These are phyloP conservation scores for Zaprionus lachaisei DNA, from an alignment of 1,140 invertebrate genomes.

Conservation along the genomic window DNA sequence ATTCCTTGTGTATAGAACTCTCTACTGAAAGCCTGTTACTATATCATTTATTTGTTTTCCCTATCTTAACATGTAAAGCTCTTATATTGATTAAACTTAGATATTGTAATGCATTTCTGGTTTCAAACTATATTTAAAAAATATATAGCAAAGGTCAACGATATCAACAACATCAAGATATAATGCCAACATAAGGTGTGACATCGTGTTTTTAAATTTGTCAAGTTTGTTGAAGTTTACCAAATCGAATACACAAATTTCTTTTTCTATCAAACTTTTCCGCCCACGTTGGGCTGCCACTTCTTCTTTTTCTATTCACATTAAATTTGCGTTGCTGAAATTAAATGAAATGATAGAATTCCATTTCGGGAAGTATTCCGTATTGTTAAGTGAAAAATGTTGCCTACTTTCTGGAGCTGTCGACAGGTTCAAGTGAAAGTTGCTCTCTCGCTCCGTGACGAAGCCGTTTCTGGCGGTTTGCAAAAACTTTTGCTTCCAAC, in stretches of 20 bases:
- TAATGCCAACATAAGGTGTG: neutral
- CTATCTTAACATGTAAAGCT: no score
- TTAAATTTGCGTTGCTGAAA: conserved; percentile 1
- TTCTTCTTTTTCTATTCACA: neutral
- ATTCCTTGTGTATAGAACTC: no score
- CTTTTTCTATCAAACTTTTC: no score
- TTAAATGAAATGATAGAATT: neutral
- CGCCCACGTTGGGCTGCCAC: neutral
- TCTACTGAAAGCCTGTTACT: no score
- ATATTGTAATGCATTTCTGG: no score
- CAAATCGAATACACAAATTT: neutral
- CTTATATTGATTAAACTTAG: no score
- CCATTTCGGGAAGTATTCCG: conserved; percentile 5
- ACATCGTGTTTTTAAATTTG: neutral
- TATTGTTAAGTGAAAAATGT: conserved; percentile 34
- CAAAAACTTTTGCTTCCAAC: conserved; percentile 62
- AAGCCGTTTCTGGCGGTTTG: conserved; percentile 37
- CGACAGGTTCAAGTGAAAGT: conserved; percentile 8
- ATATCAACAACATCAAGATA: no score
- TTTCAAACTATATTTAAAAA: no score
- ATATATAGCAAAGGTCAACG: no score
- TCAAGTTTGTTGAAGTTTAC: neutral
- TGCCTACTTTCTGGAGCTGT: conserved; percentile 33
- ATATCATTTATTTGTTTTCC: no score
- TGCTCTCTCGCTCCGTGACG: conserved; percentile 32